Base-by-base conservation (phyloP, 2,888 invertebrate species). In the Netelia melanura region DNA sequence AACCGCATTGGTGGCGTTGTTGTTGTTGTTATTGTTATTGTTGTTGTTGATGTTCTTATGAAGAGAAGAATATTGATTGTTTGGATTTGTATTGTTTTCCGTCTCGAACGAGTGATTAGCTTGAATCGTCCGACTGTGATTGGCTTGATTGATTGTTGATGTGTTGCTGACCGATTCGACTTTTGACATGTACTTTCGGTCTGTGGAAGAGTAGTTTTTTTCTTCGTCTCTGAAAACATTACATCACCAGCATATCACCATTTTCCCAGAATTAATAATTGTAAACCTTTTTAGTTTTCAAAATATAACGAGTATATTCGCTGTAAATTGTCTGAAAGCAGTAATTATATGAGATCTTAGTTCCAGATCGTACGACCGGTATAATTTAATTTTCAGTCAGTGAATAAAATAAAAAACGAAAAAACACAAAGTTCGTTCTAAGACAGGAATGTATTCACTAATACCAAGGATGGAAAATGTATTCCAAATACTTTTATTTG, bases 161-260 rank as follows among this genome's bases (percentile, higher is more conserved):
- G 85, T 92, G 89, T 89, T 92, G 92, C 88, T 92, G 91, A 89
- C 91, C 89, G 91, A 94, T 93, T 92, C 94, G 93, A 94, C 96
- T 95, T 95, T 97, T 97, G 94, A 96, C 97, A 95, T 97, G 97
- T 94, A 97, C 96, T 95, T 98, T 98, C 95, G 97, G 96, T 95
- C 97, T 96, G 95, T 97, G 96, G 95, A 98, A 97, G 95, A 97
- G 97, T 95, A 97, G 96, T 94, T 96, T 95, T 95, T 95, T 96
- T 96, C 96, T 94, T 94, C 96, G 95, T 96, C 96, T 96, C 97
- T 97, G 94, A 83, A 92, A 62, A 70, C 71, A 80, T 80, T 44
- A 84, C 23, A 84, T 67, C 74, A 84, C 77, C 58, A 58, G 74
- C 80, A 81, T 85, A 83, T 79, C 68, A 85, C 74, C 67, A 78